A percentile compares a stretch with the other conserved stretches of the same genome.
These are phyloP conservation scores for Zaprionus nigranus DNA, from an alignment of 1,140 invertebrate genomes.

Conservation along the genomic window DNA sequence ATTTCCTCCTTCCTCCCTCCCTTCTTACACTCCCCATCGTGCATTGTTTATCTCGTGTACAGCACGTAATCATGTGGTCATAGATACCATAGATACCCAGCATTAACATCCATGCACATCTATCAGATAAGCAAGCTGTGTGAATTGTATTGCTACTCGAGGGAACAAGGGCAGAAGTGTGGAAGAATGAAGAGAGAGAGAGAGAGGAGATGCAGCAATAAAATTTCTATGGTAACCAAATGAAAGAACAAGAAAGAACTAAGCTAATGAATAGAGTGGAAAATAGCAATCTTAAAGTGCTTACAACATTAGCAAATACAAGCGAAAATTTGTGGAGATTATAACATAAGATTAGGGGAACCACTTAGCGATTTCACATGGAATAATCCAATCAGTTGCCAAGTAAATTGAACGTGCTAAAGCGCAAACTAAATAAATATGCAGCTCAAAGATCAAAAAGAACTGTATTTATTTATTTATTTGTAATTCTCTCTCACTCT, in stretches of 20 bases:
- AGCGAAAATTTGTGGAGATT: not conserved
- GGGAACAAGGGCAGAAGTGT: too few species aligned
- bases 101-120: slow-evolving; percentile 3
- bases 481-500: not conserved
- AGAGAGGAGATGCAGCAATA: not conserved
- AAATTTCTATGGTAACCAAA: not conserved
- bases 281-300: not conserved
- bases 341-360: not conserved
- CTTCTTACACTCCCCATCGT: not conserved
- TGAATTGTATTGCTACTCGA: not conserved
- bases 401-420: too few species aligned
- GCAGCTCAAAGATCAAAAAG: not conserved
- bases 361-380: too few species aligned
- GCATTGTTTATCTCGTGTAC: not conserved
- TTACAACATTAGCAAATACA: not conserved
- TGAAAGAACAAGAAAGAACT: not conserved
- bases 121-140: slow-evolving; percentile 13
- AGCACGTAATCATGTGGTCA: slow-evolving; percentile 37
- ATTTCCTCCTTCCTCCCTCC: not conserved
- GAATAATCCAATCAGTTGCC: too few species aligned
- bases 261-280: not conserved
- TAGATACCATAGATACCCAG: slow-evolving; percentile 21
- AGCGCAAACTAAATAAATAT: not conserved
- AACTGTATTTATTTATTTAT: not conserved
- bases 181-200: not conserved